A percentile compares a stretch with the other conserved stretches of the same genome.
phyloP scores from a whole-genome alignment of 2,888 invertebrate species.

The Nezara viridula region DNA sequence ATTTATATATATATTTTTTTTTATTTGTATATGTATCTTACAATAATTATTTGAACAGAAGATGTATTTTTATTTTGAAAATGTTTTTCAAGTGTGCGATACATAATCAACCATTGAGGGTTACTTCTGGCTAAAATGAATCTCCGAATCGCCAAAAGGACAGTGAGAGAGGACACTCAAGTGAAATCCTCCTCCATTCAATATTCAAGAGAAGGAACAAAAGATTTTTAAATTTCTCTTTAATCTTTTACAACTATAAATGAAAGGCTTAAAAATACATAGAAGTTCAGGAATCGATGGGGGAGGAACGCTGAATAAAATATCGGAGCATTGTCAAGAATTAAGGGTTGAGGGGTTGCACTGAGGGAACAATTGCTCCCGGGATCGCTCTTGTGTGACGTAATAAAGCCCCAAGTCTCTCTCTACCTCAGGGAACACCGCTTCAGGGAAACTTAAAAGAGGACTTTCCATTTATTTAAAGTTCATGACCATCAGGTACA shows the following conservation, averaged over 20 bases:
- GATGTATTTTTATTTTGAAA: too few relatives aligned
- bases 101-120: too few relatives aligned
- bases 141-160: too few relatives aligned
- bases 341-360: not conserved
- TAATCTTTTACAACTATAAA: not conserved
- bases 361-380: constrained; percentile 32
- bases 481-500: not conserved
- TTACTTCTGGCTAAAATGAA: too few relatives aligned
- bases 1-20: too few relatives aligned
- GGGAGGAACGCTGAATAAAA: constrained; percentile 19
- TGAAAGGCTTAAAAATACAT: constrained; percentile 15
- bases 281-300: constrained; percentile 3
- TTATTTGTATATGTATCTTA: too few relatives aligned
- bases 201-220: not conserved
- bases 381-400: constrained; percentile 20
- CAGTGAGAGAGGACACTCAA: not conserved
- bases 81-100: too few relatives aligned
- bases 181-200: not conserved
- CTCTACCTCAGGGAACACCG: not conserved
- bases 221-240: not conserved
- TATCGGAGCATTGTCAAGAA: not conserved
- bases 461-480: not conserved
- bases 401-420: constrained; percentile 30
- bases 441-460: constrained; percentile 12
- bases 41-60: too few relatives aligned